phyloP scores from a whole-genome alignment of 2,113 vertebrate genomes.

The Merops nubicus region DNA sequence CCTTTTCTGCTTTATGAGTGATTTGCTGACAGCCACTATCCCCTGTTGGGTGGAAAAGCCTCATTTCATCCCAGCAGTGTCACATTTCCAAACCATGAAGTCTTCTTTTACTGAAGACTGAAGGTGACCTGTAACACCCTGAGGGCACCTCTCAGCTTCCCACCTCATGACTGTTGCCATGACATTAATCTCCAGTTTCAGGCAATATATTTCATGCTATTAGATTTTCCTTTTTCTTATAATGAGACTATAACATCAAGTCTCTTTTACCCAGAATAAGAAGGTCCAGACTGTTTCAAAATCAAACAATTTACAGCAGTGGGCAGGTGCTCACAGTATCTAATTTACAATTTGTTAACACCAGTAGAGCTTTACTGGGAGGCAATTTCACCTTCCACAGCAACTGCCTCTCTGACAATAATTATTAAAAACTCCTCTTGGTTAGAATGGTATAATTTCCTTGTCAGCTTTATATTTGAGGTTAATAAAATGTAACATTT shows the following conservation, averaged over 20 bases:
- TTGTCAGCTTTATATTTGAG: slow-evolving; percentile 40
- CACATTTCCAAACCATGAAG: background rate
- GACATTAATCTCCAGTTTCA: background rate
- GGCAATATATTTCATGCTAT: background rate
- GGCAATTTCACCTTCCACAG: background rate
- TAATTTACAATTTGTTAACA: slow-evolving; percentile 32
- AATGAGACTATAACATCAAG: background rate
- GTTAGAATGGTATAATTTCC: background rate
- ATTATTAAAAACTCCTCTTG: background rate
- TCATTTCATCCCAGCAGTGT: background rate
- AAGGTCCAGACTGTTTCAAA: background rate
- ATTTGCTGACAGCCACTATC: background rate
- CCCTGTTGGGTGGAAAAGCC: background rate
- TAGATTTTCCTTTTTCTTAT: background rate
- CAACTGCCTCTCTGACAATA: background rate
- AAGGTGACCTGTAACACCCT: background rate
- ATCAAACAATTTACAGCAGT: background rate
- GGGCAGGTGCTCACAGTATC: background rate
- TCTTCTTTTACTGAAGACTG: background rate
- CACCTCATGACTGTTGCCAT: background rate
- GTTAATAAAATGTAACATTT: slow-evolving; percentile 52
- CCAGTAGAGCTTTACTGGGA: background rate
- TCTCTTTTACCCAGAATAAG: background rate
- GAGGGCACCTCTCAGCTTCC: background rate
- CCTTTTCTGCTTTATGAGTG: background rate